These are phyloP conservation scores for Pungitius pungitius DNA, from an alignment of 2,113 vertebrate genomes.

Conservation along the genomic window DNA sequence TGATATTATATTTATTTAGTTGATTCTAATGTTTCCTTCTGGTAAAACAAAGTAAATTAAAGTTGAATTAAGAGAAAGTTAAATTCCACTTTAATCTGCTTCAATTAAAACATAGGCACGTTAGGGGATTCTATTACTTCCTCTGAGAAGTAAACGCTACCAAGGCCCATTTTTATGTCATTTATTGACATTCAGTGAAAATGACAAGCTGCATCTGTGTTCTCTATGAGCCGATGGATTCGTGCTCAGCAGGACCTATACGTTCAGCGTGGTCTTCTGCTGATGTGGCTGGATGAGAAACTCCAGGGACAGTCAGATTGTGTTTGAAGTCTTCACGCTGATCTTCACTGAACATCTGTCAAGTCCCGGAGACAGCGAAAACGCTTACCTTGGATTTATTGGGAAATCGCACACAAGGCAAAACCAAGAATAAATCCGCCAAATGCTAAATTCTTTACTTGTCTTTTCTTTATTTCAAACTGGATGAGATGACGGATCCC, in stretches of 20 bases:
- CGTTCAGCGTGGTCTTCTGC: conserved; percentile 5
- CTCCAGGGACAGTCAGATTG: conserved; percentile 22
- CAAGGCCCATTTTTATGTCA: conserved; percentile 1
- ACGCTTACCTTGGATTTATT: conserved; percentile 6
- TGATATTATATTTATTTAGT: not conserved
- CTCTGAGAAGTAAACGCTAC: not conserved
- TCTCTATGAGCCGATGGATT: conserved; percentile 29
- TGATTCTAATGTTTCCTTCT: not conserved
- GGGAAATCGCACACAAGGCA: not conserved
- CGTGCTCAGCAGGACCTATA: not conserved
- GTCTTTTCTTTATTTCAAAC: not conserved
- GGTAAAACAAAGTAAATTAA: not conserved
- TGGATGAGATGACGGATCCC: too few species aligned
- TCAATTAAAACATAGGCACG: not conserved
- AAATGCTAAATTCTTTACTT: not conserved
- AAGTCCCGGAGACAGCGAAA: conserved; percentile 13
- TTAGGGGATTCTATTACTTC: not conserved
- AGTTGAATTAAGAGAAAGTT: not conserved
- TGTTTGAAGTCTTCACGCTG: not conserved
- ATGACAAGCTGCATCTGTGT: conserved; percentile 1
- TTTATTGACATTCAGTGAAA: conserved; percentile 3
- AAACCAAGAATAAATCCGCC: not conserved
- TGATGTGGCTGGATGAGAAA: conserved; percentile 6
- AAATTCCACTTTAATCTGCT: not conserved
- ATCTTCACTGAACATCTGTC: conserved; percentile 17